Base-by-base conservation (phyloP, 1,140 invertebrate genomes). In the Druon quercuslanigerum region DNA sequence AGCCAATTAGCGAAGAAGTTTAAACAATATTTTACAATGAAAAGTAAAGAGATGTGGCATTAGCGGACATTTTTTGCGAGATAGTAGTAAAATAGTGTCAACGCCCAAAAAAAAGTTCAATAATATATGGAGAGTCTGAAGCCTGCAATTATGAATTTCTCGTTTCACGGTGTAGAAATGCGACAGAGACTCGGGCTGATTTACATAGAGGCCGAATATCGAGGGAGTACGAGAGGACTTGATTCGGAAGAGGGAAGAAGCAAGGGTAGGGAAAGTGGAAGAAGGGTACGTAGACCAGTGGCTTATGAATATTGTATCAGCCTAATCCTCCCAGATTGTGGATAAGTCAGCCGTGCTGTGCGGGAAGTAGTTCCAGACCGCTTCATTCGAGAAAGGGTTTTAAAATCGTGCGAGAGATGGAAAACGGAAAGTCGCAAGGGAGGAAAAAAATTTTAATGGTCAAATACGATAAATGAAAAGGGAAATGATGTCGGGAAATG, bases 281-380 rank as follows among this genome's bases (percentile, higher is more conserved):
- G 50, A 71, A 73, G 73, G 78, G 73, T 80, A 79, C 78, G 74
- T 33, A 73, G 77, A 77, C 74, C 73, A 77, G 80, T 83, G 83
- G 86, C 87, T 88, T 87, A 88, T 88, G 86, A 89, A 89, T 89
- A 89, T 89, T 88, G 85, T 89, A 89, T 87, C 87, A 89, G 84
- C 75, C 86, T 89, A 86, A 89, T 89, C 88, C 86, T 85, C 78
- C 83, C 83, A 87, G 86, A 88, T 87, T 87, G 86, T 88, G 87
- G 87, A 87, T 87, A 89, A 89, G 86, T 87, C 86, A 84, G 84
- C 82, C 77, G 79, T 84, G 76, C 82, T 73, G 74, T 74, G 72
- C 71, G 71, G 73, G 50, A 72, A 70, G 74, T 20, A 66, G 66
- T 52, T 74, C 52, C 51, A 76, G 72, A 76, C 83, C 77, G 74